Conservation (phyloP, 2,113 vertebrate species). For the Bufo gargarizans region DNA sequence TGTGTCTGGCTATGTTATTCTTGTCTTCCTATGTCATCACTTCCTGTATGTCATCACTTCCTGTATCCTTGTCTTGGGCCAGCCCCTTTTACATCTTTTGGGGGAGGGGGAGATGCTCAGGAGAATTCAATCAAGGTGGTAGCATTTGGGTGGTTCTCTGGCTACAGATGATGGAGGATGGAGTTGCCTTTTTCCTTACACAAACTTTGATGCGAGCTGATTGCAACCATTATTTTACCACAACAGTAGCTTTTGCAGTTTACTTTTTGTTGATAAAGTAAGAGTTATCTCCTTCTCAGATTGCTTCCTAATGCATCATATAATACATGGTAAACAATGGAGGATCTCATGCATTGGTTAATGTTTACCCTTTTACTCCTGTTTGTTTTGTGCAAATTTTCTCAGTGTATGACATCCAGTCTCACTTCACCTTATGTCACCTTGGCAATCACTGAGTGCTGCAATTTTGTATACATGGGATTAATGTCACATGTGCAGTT, state of each 20-base stretch:
- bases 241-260: neutral
- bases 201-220: no score
- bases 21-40: no score
- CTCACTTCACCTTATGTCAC: constrained; percentile 11
- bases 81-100: no score
- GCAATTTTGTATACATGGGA: constrained; percentile 46
- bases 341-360: neutral
- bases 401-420: neutral
- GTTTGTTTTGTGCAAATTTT: neutral
- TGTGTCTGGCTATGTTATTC: no score
- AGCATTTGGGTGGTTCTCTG: no score
- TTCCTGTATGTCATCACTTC: no score
- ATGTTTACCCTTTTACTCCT: neutral
- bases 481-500: constrained; percentile 44
- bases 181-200: no score
- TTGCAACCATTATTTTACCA: no score
- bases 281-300: neutral
- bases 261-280: neutral
- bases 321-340: neutral
- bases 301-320: neutral
- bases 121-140: no score
- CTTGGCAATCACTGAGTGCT: constrained; percentile 8
- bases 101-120: no score
- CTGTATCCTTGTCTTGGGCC: no score
- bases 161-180: no score